phyloP scores from a whole-genome alignment of 30 jellyfish, hydroid and myxozoan genomes.

The Haliclystus octoradiatus region DNA sequence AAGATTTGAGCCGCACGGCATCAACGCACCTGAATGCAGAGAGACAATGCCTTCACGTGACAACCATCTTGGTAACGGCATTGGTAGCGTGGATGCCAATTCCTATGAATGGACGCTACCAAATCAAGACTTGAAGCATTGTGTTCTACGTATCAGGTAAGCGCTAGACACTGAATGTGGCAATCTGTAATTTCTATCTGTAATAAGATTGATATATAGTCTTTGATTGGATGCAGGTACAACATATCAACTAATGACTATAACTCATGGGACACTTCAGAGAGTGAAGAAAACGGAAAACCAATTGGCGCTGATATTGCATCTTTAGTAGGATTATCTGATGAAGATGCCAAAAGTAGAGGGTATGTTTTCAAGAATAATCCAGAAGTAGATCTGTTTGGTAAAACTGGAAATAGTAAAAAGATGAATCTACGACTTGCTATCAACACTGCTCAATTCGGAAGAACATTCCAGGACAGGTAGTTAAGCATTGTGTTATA shows the following conservation, averaged over 20 bases:
- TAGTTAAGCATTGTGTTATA: too few species aligned
- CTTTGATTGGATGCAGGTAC: too few species aligned
- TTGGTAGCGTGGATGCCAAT: slow-evolving; percentile 41
- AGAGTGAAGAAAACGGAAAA: slow-evolving; percentile 32
- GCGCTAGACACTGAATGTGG: too few species aligned
- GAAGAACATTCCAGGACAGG: slow-evolving; percentile 95
- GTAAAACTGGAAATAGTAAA: slow-evolving; percentile 10
- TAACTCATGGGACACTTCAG: slow-evolving; percentile 41
- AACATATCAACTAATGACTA: slow-evolving; percentile 53
- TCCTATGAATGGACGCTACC: slow-evolving; percentile 89
- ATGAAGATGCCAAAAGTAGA: slow-evolving; percentile 46
- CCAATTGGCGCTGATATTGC: slow-evolving; percentile 48
- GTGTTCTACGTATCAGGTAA: slow-evolving; percentile 71
- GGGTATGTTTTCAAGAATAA: slow-evolving; percentile 76
- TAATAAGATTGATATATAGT: too few species aligned
- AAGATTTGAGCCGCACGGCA: neutral
- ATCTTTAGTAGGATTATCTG: slow-evolving; percentile 45
- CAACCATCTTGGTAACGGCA: slow-evolving; percentile 89
- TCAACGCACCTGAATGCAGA: slow-evolving; percentile 85
- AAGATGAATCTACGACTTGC: slow-evolving; percentile 67
- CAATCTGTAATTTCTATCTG: too few species aligned
- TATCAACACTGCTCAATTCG: slow-evolving; percentile 92
- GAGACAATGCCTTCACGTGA: slow-evolving; percentile 84
- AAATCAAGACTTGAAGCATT: slow-evolving; percentile 29
- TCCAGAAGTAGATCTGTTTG: slow-evolving; percentile 67